These are phyloP conservation scores for Chamaea fasciata DNA, from an alignment of 2,113 vertebrate species.

Conservation along the genomic window DNA sequence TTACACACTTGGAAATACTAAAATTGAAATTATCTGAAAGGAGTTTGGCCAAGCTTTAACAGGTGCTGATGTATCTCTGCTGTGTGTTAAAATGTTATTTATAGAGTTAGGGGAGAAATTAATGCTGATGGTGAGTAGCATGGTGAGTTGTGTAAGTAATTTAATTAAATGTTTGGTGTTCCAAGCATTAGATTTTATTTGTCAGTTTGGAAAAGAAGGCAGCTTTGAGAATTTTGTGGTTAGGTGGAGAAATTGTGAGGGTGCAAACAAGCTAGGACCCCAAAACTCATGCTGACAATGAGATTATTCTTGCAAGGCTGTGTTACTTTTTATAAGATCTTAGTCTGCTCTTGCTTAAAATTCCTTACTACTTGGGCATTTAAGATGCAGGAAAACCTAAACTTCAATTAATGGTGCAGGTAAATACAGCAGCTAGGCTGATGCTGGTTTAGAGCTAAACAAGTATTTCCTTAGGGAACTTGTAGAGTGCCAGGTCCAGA, in stretches of 20 bases:
- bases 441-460: background rate
- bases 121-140: background rate
- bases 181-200: background rate
- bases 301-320: background rate
- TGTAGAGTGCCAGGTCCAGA: background rate
- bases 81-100: background rate
- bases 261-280: background rate
- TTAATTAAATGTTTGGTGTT: background rate
- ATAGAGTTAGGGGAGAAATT: background rate
- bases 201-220: background rate
- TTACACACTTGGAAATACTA: background rate
- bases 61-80: rapidly evolving
- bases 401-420: background rate
- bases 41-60: background rate
- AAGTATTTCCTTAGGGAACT: background rate
- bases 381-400: background rate
- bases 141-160: background rate
- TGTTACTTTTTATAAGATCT: background rate
- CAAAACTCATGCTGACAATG: background rate
- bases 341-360: background rate
- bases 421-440: background rate
- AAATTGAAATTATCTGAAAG: background rate
- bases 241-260: background rate
- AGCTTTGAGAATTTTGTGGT: background rate
- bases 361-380: background rate